Evolutionary conservation across 2,113 vertebrate genomes (phyloP), one percentile per base, ranked within the genome.

Genomic region (Caranx melampygus): DNA sequence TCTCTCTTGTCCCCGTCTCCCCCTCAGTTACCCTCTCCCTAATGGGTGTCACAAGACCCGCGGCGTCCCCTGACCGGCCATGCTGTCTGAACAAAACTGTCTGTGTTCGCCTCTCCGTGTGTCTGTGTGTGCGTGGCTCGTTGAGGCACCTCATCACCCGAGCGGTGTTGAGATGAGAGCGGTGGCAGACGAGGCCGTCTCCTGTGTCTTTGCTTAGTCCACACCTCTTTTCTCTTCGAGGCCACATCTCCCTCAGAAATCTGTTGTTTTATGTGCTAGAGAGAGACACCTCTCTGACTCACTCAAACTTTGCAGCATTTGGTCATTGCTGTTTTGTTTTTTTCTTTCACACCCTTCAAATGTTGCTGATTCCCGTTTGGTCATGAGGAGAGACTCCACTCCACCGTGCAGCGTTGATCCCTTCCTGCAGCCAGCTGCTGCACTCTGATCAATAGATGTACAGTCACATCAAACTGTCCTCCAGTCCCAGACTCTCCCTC

Each of bases 1-100:
- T 84, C 63, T 73, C 72, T 76, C 85, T 89, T 87, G 75, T 86
- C 45, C 31, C 34, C 45, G 0, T 67, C 81, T 49, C 80, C 79
- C 63, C 79, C 55, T 68, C 68, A 54, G 49, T 81, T 82, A 86
- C 91, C 89, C 72, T 40, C 64, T 79, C 58, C 60, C 64, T 90
- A 89, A 92, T 89, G 87, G 83, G 57, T 89, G 90, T 92, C 91
- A 93, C 91, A 90, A 93, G 90, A 91, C 88, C 77, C 26, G 37
- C 81, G 69, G 51, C 69, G 55, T 83, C 75, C 83, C 6, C 78
- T 83, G 82, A 85, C 81, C 55, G 64, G 80, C 81, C 75, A 70
- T 52, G 8, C 82, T 21, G 81, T 14, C 76, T 21, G 78, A 90
- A 92, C 88, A 93, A 82, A 88, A 85, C 75, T 83, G 63, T 68